These are phyloP conservation scores for Cladorhizidae sp. DNA, from an alignment of 37 sponge, comb jelly and placozoan genomes.

Conservation along the genomic window DNA sequence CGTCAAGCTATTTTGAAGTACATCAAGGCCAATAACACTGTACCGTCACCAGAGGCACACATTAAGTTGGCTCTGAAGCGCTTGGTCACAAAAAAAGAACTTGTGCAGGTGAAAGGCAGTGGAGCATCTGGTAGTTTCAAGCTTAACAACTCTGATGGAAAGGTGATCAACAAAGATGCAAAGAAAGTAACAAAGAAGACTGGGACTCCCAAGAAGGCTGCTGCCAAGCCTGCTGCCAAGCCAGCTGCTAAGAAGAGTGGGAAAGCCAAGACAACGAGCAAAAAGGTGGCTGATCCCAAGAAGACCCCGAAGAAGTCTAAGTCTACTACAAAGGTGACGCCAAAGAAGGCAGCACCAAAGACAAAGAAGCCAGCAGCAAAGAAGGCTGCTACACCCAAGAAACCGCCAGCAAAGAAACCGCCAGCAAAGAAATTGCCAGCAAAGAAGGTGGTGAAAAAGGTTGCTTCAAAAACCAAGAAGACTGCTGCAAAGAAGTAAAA, in stretches of 20 bases:
- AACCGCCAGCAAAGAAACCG: conserved; percentile 11
- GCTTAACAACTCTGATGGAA: not conserved
- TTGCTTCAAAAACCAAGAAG: conserved; percentile 19
- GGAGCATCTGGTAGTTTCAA: conserved; percentile 92
- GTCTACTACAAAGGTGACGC: too few relatives aligned
- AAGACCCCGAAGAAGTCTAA: too few relatives aligned
- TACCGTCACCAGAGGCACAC: conserved; percentile 64
- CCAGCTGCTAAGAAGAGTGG: conserved; percentile 48
- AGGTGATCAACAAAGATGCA: too few relatives aligned
- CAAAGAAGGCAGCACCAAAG: too few relatives aligned
- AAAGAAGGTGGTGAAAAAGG: too few relatives aligned
- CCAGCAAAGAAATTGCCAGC: not conserved
- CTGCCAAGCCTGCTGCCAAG: conserved; percentile 36
- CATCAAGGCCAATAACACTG: conserved; percentile 86
- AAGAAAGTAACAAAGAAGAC: conserved; percentile 16
- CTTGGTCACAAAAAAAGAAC: conserved; percentile 43
- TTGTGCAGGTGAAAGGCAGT: conserved; percentile 82
- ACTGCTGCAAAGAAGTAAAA: conserved; percentile 19
- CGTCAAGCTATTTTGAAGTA: conserved; percentile 89
- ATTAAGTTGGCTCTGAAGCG: conserved; percentile 79
- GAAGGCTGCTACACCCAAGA: conserved; percentile 35
- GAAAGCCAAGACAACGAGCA: conserved; percentile 28
- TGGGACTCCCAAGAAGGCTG: not conserved
- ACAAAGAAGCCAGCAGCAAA: conserved; percentile 18
- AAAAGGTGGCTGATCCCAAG: not conserved